Conservation (phyloP, 2,113 vertebrate species). For the Sinocyclocheilus anshuiensis region DNA sequence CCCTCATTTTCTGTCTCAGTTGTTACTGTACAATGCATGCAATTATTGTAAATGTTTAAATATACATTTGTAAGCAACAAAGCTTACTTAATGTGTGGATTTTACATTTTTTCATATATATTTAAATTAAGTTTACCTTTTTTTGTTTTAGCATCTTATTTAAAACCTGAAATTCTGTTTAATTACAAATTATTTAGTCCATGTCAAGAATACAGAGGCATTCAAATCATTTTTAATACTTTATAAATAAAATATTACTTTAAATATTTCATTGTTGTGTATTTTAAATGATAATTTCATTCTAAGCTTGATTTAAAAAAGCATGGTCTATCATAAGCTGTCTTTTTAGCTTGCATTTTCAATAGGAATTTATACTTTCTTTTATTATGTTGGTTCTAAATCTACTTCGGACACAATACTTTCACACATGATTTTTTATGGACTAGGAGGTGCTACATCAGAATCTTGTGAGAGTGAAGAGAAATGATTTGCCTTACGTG, state of each 20-base stretch:
- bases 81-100: background rate
- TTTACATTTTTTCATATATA: background rate
- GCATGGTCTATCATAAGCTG: background rate
- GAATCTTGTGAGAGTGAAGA: background rate
- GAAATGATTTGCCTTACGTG: background rate
- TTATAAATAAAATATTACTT: background rate
- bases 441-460: background rate
- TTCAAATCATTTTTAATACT: constrained; percentile 12
- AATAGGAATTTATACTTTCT: background rate
- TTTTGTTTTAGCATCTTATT: background rate
- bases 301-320: background rate
- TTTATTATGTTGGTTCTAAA: background rate
- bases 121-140: background rate
- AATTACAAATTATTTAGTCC: background rate
- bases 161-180: background rate
- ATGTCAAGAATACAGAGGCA: background rate
- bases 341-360: background rate
- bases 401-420: background rate
- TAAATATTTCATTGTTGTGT: background rate
- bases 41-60: background rate
- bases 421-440: background rate
- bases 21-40: constrained; percentile 38
- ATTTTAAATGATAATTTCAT: constrained; percentile 5
- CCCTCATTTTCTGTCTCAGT: constrained; percentile 12
- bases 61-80: constrained; percentile 3